Base-by-base conservation (phyloP, 2,888 invertebrate genomes). In the Corbicula japonica region DNA sequence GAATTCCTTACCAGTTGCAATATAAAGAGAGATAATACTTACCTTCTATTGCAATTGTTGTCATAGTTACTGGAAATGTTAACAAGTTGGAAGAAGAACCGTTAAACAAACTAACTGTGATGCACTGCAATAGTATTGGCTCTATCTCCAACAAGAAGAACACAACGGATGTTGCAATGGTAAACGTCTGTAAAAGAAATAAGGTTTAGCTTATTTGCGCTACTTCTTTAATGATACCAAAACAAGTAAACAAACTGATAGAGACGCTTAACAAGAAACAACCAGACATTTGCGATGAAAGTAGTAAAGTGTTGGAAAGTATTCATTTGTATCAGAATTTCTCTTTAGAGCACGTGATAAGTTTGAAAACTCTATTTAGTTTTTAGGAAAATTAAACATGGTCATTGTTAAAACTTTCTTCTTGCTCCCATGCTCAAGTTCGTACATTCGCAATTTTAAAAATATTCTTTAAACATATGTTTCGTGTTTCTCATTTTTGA, bases 41-140 rank as follows among this genome's bases (percentile, higher is more conserved):
- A 77, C 77, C 50, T 61, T 52, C n/a, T 30, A 72, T n/a, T 4
- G 62, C 38, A 0, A 68, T 54, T 0, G 56, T 3, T 26, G 62
- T 72, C 35, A 77, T 32, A 23, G 61, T 35, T n/a, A 77, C 72
- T 15, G 61, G 34, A 46, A 72, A 72, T 26, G 72, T 61, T 28
- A 72, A 18, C 21, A 48, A 23, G 6, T 60, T 23, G 8, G 28
- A 21, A 5, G 65, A 52, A 10, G 6, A 34, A n/a, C 26, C 41
- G n/a, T 68, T 62, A 34, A 62, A 62, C 6, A 77, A 54, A 23
- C 21, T 35, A 1, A 77, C 30, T 18, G 54, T 56, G 1, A 48
- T 28, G 50, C 77, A 77, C 26, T 72, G 77, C 5, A 56, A 52
- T 5, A 50, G 52, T 1, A 68, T 34, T 28, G 72, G 77, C 18